Evolutionary conservation across 2,888 invertebrate genomes (phyloP).

Genomic region (Byasa hedistus): DNA sequence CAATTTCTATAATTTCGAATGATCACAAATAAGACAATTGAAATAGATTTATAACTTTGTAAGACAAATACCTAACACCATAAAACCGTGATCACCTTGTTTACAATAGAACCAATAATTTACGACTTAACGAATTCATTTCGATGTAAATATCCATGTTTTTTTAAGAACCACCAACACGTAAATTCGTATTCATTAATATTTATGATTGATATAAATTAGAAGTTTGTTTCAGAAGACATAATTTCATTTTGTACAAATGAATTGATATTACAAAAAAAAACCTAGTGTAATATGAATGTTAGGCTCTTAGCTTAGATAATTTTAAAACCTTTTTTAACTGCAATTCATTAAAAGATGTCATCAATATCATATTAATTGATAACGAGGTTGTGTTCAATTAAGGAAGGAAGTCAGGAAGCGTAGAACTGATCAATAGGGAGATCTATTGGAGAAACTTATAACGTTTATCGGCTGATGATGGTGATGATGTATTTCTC

Average conservation of each 20-base stretch:
- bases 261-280: neutral
- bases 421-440: too few relatives aligned
- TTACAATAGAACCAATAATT: conserved; percentile 28
- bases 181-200: conserved; percentile 9
- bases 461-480: too few relatives aligned
- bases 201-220: conserved; percentile 21
- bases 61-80: conserved; percentile 27
- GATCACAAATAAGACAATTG: conserved; percentile 6
- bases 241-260: neutral
- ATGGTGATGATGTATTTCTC: too few relatives aligned
- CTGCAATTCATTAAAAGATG: too few relatives aligned
- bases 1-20: neutral
- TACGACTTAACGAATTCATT: conserved; percentile 22
- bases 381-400: too few relatives aligned
- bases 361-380: too few relatives aligned
- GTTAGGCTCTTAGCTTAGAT: too few relatives aligned
- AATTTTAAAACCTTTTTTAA: too few relatives aligned
- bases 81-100: conserved; percentile 27
- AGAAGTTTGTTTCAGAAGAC: conserved; percentile 1
- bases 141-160: conserved; percentile 14
- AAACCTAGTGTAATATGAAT: too few relatives aligned
- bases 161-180: conserved; percentile 6
- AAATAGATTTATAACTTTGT: conserved; percentile 19
- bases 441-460: too few relatives aligned
- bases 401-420: too few relatives aligned